phyloP scores from a whole-genome alignment of 2,797 vertebrate species.

The Trachurus trachurus region DNA sequence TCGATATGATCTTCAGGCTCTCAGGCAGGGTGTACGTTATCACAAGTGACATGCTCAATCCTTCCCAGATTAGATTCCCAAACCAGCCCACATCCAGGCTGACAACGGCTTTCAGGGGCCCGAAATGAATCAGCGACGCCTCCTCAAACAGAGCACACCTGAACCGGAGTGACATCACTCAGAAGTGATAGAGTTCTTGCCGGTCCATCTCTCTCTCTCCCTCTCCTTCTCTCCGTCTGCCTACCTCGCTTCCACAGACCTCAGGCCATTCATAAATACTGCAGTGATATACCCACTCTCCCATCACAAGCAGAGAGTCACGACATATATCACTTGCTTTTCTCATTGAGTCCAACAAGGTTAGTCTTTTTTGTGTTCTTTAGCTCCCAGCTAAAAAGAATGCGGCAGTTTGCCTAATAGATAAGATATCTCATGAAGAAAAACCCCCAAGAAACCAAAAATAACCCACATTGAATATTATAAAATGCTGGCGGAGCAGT shows the following conservation, averaged over 20 bases:
- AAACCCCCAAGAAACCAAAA: slow-evolving; percentile 43
- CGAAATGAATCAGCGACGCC: slow-evolving; percentile 77
- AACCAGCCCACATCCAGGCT: slow-evolving; percentile 76
- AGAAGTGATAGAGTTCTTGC: slow-evolving; percentile 72
- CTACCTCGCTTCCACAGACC: slow-evolving; percentile 58
- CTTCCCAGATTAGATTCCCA: slow-evolving; percentile 83
- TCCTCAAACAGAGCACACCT: slow-evolving; percentile 72
- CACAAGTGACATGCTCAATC: slow-evolving; percentile 81
- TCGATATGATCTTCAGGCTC: slow-evolving; percentile 81
- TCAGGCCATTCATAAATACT: slow-evolving; percentile 80
- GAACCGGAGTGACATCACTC: slow-evolving; percentile 78
- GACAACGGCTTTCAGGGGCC: slow-evolving; percentile 76
- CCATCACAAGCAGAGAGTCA: slow-evolving; percentile 65
- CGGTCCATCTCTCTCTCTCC: slow-evolving; percentile 41
- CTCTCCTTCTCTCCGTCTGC: slow-evolving; percentile 31
- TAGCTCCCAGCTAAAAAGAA: slow-evolving; percentile 69
- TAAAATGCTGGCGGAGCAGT: slow-evolving; percentile 42
- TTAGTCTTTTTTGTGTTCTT: slow-evolving; percentile 67
- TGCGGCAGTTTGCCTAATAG: slow-evolving; percentile 64
- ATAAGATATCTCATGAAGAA: slow-evolving; percentile 59
- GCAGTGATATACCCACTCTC: slow-evolving; percentile 75
- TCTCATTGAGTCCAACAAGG: slow-evolving; percentile 75
- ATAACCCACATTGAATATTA: slow-evolving; percentile 47
- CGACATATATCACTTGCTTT: slow-evolving; percentile 73
- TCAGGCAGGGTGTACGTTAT: slow-evolving; percentile 79